Evolutionary conservation across 2,888 invertebrate genomes (phyloP).

Genomic region (Lasioglossum marginatum): DNA sequence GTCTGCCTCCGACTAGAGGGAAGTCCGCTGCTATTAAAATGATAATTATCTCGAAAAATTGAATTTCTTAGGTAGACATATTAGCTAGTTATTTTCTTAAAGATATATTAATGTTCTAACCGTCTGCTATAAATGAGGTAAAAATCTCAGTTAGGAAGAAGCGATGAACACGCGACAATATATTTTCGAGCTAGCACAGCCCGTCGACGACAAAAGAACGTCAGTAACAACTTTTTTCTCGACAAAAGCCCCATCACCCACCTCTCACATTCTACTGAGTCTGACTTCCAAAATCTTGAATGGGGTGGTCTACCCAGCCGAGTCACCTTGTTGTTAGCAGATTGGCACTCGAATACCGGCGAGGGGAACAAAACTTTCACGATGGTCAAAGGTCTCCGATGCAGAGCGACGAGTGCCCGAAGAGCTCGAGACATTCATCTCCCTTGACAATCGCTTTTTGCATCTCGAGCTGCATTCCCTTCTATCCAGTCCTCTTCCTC

Average conservation of each 20-base stretch:
- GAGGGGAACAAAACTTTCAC: conserved; percentile 30
- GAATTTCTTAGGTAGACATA: neutral
- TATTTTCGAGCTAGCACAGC: neutral
- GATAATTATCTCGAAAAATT: neutral
- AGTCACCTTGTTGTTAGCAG: conserved; percentile 41
- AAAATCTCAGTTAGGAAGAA: neutral
- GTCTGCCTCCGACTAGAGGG: neutral
- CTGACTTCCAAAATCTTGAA: conserved; percentile 27
- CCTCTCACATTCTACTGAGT: neutral
- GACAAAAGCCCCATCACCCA: neutral
- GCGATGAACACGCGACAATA: neutral
- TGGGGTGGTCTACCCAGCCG: neutral
- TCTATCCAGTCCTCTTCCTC: conserved; percentile 47
- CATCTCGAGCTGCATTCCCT: conserved; percentile 55
- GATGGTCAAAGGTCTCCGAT: conserved; percentile 43
- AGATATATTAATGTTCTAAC: neutral
- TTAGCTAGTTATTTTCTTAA: too few species aligned
- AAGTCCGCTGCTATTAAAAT: neutral
- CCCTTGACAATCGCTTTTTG: conserved; percentile 78
- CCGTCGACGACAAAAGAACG: neutral
- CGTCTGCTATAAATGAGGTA: neutral
- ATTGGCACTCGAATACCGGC: conserved; percentile 9
- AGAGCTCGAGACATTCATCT: conserved; percentile 78
- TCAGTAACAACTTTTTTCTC: neutral
- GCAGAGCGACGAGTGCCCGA: conserved; percentile 50